These are phyloP conservation scores for Buathra laborator DNA, from an alignment of 2,888 invertebrate genomes.

Conservation along the genomic window DNA sequence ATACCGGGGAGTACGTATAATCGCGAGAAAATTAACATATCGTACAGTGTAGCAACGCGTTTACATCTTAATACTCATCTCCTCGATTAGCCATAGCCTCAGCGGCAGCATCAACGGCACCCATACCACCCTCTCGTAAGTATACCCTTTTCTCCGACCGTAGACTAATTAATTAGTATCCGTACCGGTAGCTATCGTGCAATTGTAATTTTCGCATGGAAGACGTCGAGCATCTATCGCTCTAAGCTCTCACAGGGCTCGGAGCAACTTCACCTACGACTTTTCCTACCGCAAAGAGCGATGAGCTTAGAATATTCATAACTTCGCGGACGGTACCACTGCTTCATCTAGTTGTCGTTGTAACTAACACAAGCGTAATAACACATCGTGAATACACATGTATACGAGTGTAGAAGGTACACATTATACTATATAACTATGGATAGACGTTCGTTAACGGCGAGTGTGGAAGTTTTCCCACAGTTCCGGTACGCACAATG, in stretches of 20 bases:
- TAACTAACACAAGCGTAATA: not conserved
- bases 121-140: slow-evolving; percentile 6
- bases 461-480: slow-evolving; percentile 81
- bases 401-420: slow-evolving; percentile 4
- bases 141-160: not conserved
- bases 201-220: slow-evolving; percentile 69
- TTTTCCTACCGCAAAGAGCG: not conserved
- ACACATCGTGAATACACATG: not conserved
- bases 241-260: not conserved
- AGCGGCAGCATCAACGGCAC: not conserved
- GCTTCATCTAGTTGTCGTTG: not conserved
- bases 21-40: slow-evolving; percentile 55
- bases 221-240: slow-evolving; percentile 18
- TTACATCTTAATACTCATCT: slow-evolving; percentile 64
- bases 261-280: slow-evolving; percentile 17
- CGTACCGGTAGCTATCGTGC: slow-evolving; percentile 61
- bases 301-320: slow-evolving; percentile 60
- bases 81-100: slow-evolving; percentile 30
- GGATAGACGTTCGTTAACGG: slow-evolving; percentile 56
- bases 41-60: slow-evolving; percentile 43
- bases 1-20: slow-evolving; percentile 36
- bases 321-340: slow-evolving; percentile 32
- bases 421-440: slow-evolving; percentile 51
- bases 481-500: slow-evolving; percentile 81
- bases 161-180: slow-evolving; percentile 77